Base-by-base conservation (phyloP, 2,888 invertebrate genomes). In the Helobdella robusta region DNA sequence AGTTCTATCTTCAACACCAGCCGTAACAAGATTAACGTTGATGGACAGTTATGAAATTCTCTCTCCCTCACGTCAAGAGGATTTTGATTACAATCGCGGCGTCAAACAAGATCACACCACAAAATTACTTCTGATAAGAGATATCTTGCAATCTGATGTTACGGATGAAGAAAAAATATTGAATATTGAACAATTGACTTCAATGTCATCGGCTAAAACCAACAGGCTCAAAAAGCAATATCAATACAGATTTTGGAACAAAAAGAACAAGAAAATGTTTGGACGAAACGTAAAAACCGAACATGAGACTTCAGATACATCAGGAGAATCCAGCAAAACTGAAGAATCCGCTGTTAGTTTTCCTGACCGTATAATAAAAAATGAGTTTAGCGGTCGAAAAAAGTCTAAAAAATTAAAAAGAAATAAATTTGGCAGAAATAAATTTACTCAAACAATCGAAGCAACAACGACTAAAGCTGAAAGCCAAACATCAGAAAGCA, bases 1-100 rank as follows among this genome's bases (percentile, higher is more conserved):
- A n/a, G 30, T 30, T 11, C 50, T 62, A 15, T 18, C 20, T 28
- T 28, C 28, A 2, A 48, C 32, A 32, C 62, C 62, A 32, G 62
- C 62, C 32, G 50, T 44, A 23, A 62, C 62, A 5, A 36, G 46
- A 32, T 11, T 62, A 20, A 32, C 50, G 20, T n/a, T 62, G 32
- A 28, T 62, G 11, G 62, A 62, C 50, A 62, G 62, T 50, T 62
- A 46, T n/a, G 62, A 62, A 28, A 62, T 62, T 30, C 23, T 62
- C 34, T 36, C 50, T 8, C 30, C 62, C 4, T 15, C 62, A 1
- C 46, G 32, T 20, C 48, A 50, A 30, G 48, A 62, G 30, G 28
- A 30, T 20, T 30, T 36, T 11, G 28, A 28, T 4, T 34, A 23
- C n/a, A 62, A 50, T 35, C 30, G 23, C 23, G 32, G n/a, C n/a